A percentile compares a stretch with the other conserved stretches of the same genome.
phyloP scores from a whole-genome alignment of 2,113 vertebrate genomes.

The Muscicapa adusta region DNA sequence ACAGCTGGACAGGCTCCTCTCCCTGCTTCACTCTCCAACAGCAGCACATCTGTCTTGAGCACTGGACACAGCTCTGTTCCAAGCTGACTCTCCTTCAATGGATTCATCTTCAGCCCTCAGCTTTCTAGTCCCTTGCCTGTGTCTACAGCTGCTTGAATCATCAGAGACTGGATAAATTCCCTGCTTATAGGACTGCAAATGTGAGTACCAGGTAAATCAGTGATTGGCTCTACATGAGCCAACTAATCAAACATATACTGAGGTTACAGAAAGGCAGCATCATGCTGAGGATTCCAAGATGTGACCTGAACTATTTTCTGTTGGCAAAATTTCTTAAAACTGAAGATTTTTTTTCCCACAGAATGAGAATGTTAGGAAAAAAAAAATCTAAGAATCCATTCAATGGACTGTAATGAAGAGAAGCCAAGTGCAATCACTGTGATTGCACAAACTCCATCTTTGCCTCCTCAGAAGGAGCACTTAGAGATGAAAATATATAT shows the following conservation, averaged over 20 bases:
- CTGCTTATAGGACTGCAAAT: neutral
- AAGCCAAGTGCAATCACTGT: slow-evolving; percentile 4
- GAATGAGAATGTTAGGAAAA: neutral
- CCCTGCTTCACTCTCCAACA: neutral
- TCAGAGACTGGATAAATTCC: neutral
- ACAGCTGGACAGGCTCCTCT: neutral
- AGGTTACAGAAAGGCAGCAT: neutral
- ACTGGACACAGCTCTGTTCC: neutral
- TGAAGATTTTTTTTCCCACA: neutral
- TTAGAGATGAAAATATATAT: neutral
- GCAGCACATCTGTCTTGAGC: neutral
- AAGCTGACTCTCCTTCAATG: neutral
- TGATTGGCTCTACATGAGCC: neutral
- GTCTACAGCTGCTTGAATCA: neutral
- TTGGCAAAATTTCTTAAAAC: neutral
- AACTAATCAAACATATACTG: neutral
- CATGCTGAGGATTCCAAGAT: neutral
- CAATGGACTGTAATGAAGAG: slow-evolving; percentile 17
- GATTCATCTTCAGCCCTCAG: neutral
- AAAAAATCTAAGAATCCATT: neutral
- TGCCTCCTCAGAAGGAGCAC: neutral
- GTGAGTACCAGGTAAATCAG: neutral
- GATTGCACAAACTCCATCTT: neutral
- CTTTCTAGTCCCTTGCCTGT: neutral
- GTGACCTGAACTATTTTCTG: neutral